phyloP scores from a whole-genome alignment of 1,140 invertebrate genomes.

The Habropoda laboriosa region DNA sequence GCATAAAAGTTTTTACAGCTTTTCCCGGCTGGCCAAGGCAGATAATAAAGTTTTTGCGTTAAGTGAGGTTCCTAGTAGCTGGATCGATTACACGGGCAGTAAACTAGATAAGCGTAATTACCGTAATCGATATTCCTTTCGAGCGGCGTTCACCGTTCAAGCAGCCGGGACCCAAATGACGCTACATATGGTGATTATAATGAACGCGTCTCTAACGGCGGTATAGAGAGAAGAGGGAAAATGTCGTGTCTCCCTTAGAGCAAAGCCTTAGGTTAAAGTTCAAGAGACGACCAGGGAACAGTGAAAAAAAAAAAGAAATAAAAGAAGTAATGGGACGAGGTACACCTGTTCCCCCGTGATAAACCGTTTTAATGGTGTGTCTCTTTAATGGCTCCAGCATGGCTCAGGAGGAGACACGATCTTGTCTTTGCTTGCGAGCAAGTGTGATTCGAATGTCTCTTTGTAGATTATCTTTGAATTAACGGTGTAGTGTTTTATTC shows the following conservation, averaged over 20 bases:
- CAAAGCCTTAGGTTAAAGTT: conserved; percentile 1
- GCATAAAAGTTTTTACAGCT: conserved; percentile 40
- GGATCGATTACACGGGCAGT: conserved; percentile 51
- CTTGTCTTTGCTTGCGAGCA: not conserved
- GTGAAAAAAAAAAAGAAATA: too few relatives aligned
- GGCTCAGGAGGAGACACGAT: not conserved
- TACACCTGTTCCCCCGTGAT: conserved; percentile 27
- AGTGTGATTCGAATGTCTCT: not conserved
- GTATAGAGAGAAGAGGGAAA: too few relatives aligned
- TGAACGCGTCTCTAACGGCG: conserved; percentile 11
- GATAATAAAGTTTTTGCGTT: conserved; percentile 32
- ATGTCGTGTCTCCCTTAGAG: conserved; percentile 42
- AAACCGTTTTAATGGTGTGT: conserved; percentile 29
- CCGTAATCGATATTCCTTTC: conserved; percentile 58
- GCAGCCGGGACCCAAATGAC: conserved; percentile 48
- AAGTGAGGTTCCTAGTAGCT: conserved; percentile 31
- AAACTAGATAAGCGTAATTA: conserved; percentile 66
- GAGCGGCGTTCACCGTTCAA: conserved; percentile 20
- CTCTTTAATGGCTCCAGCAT: not conserved
- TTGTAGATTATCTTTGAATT: too few relatives aligned
- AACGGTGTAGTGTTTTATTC: too few relatives aligned
- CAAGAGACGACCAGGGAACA: not conserved
- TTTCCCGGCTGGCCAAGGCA: conserved; percentile 3
- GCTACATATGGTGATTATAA: conserved; percentile 49
- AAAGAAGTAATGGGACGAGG: not conserved